Evolutionary conservation across 2,888 invertebrate species (phyloP).

Genomic region (Pachymerium ferrugineum): DNA sequence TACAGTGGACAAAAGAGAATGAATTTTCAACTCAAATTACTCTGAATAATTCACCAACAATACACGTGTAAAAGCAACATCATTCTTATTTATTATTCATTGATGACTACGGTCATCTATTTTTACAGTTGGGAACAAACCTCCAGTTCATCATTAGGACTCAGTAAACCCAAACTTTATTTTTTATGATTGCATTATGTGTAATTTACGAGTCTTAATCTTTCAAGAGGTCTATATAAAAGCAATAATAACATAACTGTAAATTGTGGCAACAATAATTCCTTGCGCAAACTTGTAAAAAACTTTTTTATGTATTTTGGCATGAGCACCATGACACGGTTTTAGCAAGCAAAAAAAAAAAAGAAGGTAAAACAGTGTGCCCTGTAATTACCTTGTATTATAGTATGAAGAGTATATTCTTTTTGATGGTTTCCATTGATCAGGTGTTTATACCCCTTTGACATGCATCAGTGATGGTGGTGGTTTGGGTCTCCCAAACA

Average conservation of each 20-base stretch:
- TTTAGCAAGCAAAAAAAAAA: too few species aligned
- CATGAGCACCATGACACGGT: slow-evolving; percentile 8
- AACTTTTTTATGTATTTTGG: slow-evolving; percentile 4
- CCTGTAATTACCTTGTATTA: slow-evolving; percentile 1
- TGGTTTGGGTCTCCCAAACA: slow-evolving; percentile 16
- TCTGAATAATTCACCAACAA: too few species aligned
- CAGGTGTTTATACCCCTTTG: slow-evolving; percentile 27
- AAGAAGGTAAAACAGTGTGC: neutral
- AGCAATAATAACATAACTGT: neutral
- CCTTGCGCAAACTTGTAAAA: neutral
- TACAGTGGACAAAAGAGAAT: too few species aligned
- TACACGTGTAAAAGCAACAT: too few species aligned
- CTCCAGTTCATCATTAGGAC: too few species aligned
- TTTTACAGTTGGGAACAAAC: too few species aligned
- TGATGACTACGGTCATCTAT: too few species aligned
- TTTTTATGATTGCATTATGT: neutral
- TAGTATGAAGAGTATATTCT: slow-evolving; percentile 4
- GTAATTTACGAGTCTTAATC: neutral
- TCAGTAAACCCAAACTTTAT: too few species aligned
- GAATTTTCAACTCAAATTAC: too few species aligned
- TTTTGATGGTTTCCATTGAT: slow-evolving; percentile 17
- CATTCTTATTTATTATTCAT: too few species aligned
- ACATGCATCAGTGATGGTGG: slow-evolving; percentile 21
- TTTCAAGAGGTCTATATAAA: neutral
- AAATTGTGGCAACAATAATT: neutral